Percentiles rank a stretch among this genome's conserved stretches.
phyloP scores from a whole-genome alignment of 2,113 vertebrate species.

The Phodopus roborovskii region DNA sequence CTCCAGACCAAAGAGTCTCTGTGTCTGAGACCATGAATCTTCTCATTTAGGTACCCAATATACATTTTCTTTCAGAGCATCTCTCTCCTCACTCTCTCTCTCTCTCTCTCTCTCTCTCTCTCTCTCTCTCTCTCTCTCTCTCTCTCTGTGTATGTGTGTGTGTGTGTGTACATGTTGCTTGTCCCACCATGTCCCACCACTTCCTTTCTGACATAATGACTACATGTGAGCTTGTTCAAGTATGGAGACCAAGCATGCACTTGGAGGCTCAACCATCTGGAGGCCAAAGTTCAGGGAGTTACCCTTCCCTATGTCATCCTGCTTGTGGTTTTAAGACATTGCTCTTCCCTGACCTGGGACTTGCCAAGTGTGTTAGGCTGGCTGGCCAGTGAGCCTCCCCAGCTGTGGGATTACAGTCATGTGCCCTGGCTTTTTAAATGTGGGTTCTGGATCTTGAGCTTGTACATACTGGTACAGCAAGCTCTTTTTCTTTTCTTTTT shows the following conservation, averaged over 20 bases:
- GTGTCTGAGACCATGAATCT: not conserved
- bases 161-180: not conserved
- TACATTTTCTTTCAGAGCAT: fast-evolving
- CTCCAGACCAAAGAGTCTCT: not conserved
- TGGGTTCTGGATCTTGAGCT: not conserved
- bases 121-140: not conserved
- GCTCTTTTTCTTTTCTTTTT: no score
- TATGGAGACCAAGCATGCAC: not conserved
- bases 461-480: no score
- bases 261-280: not conserved
- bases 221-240: no score
- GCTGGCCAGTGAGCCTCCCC: not conserved
- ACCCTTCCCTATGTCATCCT: not conserved
- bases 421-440: not conserved
- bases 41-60: not conserved
- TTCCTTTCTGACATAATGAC: no score
- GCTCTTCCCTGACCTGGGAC: not conserved
- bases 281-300: not conserved
- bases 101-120: not conserved
- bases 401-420: not conserved
- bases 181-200: no score
- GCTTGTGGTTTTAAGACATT: not conserved
- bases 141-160: not conserved
- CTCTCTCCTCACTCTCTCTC: not conserved
- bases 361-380: not conserved